These are phyloP conservation scores for Pituophis catenifer DNA, from an alignment of 2,113 vertebrate genomes.

Conservation along the genomic window DNA sequence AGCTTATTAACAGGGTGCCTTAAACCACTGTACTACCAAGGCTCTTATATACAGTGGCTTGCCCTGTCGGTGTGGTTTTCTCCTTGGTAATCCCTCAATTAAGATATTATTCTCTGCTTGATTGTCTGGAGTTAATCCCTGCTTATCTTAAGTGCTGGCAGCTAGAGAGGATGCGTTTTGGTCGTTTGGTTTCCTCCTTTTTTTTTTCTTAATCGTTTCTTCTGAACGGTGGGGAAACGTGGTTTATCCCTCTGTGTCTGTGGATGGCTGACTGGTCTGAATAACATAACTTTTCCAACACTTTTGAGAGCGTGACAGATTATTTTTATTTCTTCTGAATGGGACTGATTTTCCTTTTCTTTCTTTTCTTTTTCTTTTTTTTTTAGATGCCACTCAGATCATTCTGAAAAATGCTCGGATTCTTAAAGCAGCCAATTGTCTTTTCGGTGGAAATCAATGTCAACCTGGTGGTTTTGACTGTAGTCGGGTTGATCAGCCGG, in stretches of 20 bases:
- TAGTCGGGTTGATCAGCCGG: slow-evolving; percentile 75
- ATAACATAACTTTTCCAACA: not conserved
- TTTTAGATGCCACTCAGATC: not conserved
- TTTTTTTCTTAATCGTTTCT: not conserved
- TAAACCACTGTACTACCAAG: no score
- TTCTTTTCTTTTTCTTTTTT: not conserved
- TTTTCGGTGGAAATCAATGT: slow-evolving; percentile 80
- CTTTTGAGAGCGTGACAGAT: not conserved
- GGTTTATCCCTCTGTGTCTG: not conserved
- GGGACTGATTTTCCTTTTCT: not conserved
- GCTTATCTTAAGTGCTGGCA: not conserved
- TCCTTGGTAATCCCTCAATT: not conserved
- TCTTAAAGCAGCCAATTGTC: slow-evolving; percentile 75
- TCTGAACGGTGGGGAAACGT: not conserved
- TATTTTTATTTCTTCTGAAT: not conserved
- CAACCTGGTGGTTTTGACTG: slow-evolving; percentile 73
- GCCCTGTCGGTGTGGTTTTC: not conserved
- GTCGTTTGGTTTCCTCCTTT: not conserved
- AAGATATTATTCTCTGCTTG: not conserved
- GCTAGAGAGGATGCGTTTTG: no score
- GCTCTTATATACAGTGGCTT: no score
- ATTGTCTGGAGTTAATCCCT: not conserved
- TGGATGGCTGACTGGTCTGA: not conserved
- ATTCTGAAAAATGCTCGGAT: slow-evolving; percentile 63
- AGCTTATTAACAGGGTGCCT: no score